Base-by-base conservation (phyloP, 1,140 invertebrate species). In the Metopolophium dirhodum region DNA sequence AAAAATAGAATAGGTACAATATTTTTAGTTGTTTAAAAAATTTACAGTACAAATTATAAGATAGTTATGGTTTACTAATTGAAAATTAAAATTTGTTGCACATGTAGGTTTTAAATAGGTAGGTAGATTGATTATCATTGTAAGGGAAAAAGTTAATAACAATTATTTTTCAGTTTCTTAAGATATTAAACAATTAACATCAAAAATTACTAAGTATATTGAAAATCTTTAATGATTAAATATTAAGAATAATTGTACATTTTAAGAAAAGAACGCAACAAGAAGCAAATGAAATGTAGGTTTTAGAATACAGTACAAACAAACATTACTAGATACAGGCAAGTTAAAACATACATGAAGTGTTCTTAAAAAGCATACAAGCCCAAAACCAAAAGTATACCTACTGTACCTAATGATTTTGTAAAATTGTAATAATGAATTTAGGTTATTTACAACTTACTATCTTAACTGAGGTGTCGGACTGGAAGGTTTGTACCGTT, bases 401-500 rank as follows among this genome's bases (percentile, higher is more conserved):
- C 89, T 90, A 61, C 26, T 68, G 54, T 86, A 93, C 49, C 82
- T 20, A 57, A 85, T 57, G 82, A 83, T 57, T 93, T 85, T 57
- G 91, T 57, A 93, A 30, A 86, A 93, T 86, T 57, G 4, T 93
- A 92, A 85, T 51, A 37, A 93, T 54, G 57, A 93, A 86, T 82
- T 83, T 93, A 93, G 82, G 82, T 93, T 93, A 41, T 93, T 93
- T 93, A 93, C 91, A 93, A 93, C 91, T 93, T 93, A 93, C 91
- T 93, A 93, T 93, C 91, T 93, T 83, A 93, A 93, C 82, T 93
- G 91, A 86, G 37, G 91, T 93, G 91, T 57, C 82, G 82, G 82
- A 93, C 82, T 93, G 91, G 91, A 93, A 93, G 91, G 82, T 93
- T 93, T 93, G 91, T 93, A 93, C 91, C 91, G 91, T 93, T 93